Base-by-base conservation (phyloP, 2,113 vertebrate genomes). In the Philantomba maxwellii region DNA sequence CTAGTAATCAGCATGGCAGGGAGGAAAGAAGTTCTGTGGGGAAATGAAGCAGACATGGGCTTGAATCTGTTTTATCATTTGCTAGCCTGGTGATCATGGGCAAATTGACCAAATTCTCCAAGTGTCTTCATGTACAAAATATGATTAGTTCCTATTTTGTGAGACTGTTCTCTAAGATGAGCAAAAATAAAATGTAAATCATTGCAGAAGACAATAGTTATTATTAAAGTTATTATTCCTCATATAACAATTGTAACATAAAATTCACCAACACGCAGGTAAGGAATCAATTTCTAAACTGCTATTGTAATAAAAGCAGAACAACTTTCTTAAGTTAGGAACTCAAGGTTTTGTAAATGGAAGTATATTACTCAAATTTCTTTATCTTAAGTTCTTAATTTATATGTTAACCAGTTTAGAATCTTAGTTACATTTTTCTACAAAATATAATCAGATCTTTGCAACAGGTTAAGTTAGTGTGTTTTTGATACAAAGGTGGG, bases 191-290 rank as follows among this genome's bases (percentile, higher is more conserved):
- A 92, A 94, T 49, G 25, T 47, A 92, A 64, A 55, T 62, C 26
- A 75, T 51, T 58, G 7, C 57, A 91, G 45, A 70, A 80, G 84
- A 26, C 57, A 91, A 81, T 55, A 94, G 30, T 49, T 87, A 64
- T 53, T 96, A 86, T 80, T 75, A 84, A 94, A 93, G 91, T 82
- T 25, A 87, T 73, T 95, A 58, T 60, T 78, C 92, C 26, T 94
- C 58, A 64, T 55, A 36, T 88, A 89, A 91, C 77, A 94, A 89
- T 57, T 86, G 6, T 85, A 85, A 95, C 21, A 93, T 47, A 36
- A 96, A 94, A 93, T 91, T 91, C 33, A 96, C 57, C 93, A 93
- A 60, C n/a, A 83, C 23, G 62, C 39, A 58, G 49, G 28, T 45
- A 83, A 80, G 73, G 73, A 83, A 89, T 81, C 58, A 17, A 85